Percentiles rank a stretch among this genome's conserved stretches.
Conservation (phyloP, 2,113 vertebrate genomes). For the Lepus americanus region DNA sequence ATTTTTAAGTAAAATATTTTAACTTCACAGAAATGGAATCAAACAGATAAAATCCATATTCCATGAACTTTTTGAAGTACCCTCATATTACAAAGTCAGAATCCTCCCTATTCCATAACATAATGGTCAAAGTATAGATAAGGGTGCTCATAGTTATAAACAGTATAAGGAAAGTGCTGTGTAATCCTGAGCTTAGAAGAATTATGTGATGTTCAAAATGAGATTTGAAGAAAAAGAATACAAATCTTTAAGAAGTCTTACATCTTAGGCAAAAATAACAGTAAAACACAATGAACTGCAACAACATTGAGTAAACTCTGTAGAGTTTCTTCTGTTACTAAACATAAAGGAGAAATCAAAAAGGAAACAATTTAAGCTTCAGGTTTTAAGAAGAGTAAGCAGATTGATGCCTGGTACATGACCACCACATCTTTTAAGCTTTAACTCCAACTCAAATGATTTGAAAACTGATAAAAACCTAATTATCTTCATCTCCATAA, state of each 20-base stretch:
- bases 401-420: background rate
- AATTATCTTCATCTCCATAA: constrained; percentile 7
- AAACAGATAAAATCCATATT: too few relatives aligned
- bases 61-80: too few relatives aligned
- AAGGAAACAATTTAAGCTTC: background rate
- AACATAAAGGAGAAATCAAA: constrained; percentile 46
- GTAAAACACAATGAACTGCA: background rate
- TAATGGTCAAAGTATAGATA: background rate
- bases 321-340: background rate
- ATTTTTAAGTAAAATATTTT: too few relatives aligned
- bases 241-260: background rate
- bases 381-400: background rate
- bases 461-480: constrained; percentile 38
- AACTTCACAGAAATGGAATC: too few relatives aligned
- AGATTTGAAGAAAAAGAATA: background rate
- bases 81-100: background rate
- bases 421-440: background rate
- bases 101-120: background rate
- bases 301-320: background rate
- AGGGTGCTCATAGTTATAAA: background rate
- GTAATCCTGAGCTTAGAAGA: background rate
- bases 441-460: background rate
- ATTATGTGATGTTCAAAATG: background rate
- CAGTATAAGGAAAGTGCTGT: background rate
- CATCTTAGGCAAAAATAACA: constrained; percentile 25